Percentiles rank a stretch among this genome's conserved stretches.
Evolutionary conservation across 35 echinoderm and acorn worm species (phyloP).

Genomic region (Amphiura filiformis): DNA sequence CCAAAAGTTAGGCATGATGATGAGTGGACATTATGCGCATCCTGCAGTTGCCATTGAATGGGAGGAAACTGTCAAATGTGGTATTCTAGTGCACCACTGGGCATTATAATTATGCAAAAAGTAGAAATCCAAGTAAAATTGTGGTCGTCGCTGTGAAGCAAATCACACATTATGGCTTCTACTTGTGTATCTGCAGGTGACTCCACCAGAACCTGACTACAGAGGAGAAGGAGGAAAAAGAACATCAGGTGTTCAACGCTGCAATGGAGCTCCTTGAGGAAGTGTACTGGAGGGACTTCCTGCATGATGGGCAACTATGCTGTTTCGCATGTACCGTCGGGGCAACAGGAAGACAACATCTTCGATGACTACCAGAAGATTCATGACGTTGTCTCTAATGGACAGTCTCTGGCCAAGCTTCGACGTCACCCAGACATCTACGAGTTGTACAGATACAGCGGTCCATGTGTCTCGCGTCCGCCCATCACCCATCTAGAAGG

Average conservation of each 20-base stretch:
- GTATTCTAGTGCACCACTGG: no score
- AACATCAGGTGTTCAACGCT: constrained; percentile 3
- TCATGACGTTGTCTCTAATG: background rate
- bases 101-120: no score
- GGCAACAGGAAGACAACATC: background rate
- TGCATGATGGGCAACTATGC: background rate
- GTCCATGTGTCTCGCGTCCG: no score
- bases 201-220: background rate
- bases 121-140: no score
- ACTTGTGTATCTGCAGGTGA: no score
- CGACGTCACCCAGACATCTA: background rate
- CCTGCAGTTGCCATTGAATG: no score
- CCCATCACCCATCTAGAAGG: no score
- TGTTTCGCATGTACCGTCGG: background rate
- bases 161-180: no score
- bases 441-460: background rate
- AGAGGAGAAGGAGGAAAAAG: background rate
- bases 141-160: no score
- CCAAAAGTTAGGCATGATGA: no score
- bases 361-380: background rate
- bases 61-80: no score
- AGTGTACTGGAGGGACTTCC: background rate
- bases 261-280: background rate
- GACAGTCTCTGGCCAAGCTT: background rate
- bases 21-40: no score